Conservation (phyloP, 2,113 vertebrate species). For the Butastur rufipennis region DNA sequence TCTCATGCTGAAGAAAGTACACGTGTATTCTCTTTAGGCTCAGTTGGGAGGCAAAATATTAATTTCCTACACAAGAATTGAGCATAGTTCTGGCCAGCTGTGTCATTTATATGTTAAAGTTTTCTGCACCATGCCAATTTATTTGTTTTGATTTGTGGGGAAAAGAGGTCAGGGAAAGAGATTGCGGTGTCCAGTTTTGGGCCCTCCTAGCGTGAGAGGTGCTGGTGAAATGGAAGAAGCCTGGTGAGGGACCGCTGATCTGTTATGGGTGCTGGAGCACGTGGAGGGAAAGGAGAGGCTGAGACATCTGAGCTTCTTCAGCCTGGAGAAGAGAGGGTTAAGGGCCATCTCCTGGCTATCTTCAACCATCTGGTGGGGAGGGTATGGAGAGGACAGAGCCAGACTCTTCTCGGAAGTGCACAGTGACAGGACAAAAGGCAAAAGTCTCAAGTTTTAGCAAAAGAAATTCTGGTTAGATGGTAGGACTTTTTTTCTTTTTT, state of each 20-base stretch:
- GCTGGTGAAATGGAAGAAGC: not conserved
- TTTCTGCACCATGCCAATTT: not conserved
- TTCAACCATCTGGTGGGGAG: not conserved
- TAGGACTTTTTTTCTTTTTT: not conserved
- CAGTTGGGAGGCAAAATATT: not conserved
- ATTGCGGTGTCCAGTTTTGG: not conserved
- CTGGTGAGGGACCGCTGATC: accelerated
- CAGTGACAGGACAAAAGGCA: not conserved
- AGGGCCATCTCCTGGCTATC: not conserved
- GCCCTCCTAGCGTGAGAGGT: not conserved
- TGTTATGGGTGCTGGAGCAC: not conserved
- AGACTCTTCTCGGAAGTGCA: not conserved
- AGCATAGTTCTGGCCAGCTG: not conserved
- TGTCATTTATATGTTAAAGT: not conserved
- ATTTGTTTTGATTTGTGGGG: not conserved
- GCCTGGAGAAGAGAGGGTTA: not conserved
- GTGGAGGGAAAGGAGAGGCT: not conserved
- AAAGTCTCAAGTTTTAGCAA: not conserved
- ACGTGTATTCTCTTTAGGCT: not conserved
- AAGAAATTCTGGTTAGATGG: not conserved
- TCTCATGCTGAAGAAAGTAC: not conserved
- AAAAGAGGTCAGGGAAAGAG: not conserved
- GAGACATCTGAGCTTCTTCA: not conserved
- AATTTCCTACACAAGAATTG: not conserved
- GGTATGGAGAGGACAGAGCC: not conserved